Evolutionary conservation across 2,888 invertebrate genomes (phyloP), one percentile per base, ranked within the genome.

Genomic region (Sycophila texana): DNA sequence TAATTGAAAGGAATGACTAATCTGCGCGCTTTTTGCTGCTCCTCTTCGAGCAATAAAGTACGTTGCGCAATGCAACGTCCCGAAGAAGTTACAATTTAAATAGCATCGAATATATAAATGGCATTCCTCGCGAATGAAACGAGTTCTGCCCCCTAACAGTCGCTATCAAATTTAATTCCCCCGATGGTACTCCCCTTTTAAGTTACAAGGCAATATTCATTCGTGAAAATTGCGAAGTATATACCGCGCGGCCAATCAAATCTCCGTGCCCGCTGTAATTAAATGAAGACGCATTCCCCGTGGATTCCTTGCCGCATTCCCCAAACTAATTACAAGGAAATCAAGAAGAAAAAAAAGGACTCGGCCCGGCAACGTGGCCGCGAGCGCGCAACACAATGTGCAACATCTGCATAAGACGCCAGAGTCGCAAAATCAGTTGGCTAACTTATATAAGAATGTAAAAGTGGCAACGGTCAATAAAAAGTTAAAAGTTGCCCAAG

Each of bases 1-100:
- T 39, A 39, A 39, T 39, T 10, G 39, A 39, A 39, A 10, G 10
- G 39, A 7, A 10, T 39, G 39, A 39, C 39, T 39, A 39, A 39
- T 39, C 39, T 7, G 39, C 39, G 39, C 39, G 1, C 39, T 39
- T 39, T 39, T 39, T 39, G 39, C 39, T 39, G 39, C 39, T 39
- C 39, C 39, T 10, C 10, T 39, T 39, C 39, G 39, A 53, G 53
- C 53, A 74, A 74, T 66, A 51, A 74, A 67, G 58, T 67, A 58
- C 53, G 20, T 30, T n/a, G 22, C 16, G 47, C 5, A 47, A 51
- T 22, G 71, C 60, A 71, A n/a, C 16, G 4, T 10, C 13, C 14
- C 1, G 18, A 55, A 26, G 22, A 66, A 66, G 74, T 67, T 57
- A 74, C 58, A 74, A 57, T 74, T 74, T 74, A 65, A 74, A 63